Percentiles rank a stretch among this genome's conserved stretches.
Evolutionary conservation across 2,113 vertebrate species (phyloP).

Genomic region (Cinclus cinclus): DNA sequence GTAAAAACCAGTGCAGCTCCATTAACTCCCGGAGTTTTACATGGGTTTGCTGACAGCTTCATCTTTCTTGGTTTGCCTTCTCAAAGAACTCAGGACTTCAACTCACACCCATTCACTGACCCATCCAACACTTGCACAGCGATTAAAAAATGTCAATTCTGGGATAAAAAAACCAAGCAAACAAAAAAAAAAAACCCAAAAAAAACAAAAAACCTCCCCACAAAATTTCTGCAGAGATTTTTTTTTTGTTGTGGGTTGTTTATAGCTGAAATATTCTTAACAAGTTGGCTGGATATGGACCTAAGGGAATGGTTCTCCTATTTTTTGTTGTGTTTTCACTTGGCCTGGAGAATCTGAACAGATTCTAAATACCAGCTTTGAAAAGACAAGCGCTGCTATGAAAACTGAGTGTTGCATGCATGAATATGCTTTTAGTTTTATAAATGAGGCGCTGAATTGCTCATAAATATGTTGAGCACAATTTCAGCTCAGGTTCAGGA

Average conservation of each 20-base stretch:
- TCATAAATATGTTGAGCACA: background rate
- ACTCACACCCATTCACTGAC: background rate
- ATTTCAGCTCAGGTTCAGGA: background rate
- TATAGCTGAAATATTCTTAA: background rate
- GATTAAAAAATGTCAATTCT: background rate
- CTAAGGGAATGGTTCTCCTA: background rate
- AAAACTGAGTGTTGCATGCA: background rate
- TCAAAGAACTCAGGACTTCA: background rate
- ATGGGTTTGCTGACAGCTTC: background rate
- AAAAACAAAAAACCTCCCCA: too few relatives aligned
- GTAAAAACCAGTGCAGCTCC: background rate
- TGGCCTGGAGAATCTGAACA: background rate
- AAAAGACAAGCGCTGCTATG: background rate
- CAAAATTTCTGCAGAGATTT: background rate
- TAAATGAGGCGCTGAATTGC: background rate
- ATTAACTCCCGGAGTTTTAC: background rate
- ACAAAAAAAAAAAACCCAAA: too few relatives aligned
- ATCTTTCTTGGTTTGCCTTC: background rate
- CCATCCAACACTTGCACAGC: background rate
- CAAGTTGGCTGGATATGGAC: background rate
- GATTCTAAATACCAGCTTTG: background rate
- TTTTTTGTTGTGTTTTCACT: background rate
- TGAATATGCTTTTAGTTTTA: background rate
- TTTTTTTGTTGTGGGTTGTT: background rate
- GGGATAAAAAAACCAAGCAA: accelerated